Evolutionary conservation across 2,113 vertebrate genomes (phyloP).

Genomic region (Cryptotis parvus): DNA sequence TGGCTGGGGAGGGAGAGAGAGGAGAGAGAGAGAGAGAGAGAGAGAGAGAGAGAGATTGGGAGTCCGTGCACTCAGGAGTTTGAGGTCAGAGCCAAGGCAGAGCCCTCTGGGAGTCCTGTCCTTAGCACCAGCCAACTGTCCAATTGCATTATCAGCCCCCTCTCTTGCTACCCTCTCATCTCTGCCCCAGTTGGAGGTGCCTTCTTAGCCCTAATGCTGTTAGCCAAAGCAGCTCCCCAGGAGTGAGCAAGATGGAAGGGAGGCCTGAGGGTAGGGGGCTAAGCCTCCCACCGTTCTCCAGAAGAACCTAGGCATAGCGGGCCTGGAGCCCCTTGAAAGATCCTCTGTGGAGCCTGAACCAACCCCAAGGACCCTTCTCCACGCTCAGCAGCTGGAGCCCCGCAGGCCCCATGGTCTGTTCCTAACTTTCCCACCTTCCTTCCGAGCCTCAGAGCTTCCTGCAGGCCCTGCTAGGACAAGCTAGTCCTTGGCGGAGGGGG

Average conservation of each 20-base stretch:
- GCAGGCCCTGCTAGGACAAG: too few relatives aligned
- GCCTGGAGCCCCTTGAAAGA: neutral
- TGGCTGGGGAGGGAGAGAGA: too few relatives aligned
- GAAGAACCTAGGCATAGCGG: too few relatives aligned
- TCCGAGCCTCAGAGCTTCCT: too few relatives aligned
- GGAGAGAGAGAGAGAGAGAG: neutral
- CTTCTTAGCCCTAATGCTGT: slow-evolving; percentile 40
- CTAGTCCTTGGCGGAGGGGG: too few relatives aligned
- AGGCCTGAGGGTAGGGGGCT: neutral
- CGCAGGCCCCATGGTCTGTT: neutral
- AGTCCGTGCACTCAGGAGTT: too few relatives aligned
- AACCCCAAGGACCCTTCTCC: too few relatives aligned
- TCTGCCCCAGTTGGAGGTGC: slow-evolving; percentile 22
- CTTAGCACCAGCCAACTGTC: neutral
- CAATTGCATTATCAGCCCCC: slow-evolving; percentile 64
- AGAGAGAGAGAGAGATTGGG: neutral
- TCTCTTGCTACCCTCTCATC: slow-evolving; percentile 68
- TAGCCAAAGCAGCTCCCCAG: slow-evolving; percentile 51
- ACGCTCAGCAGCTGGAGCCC: neutral
- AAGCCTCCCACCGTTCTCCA: too few relatives aligned
- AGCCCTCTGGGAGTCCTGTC: neutral
- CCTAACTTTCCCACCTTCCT: neutral
- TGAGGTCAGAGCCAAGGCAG: too few relatives aligned
- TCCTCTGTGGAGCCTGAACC: neutral
- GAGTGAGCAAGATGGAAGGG: neutral